Base-by-base conservation (phyloP, 2,797 vertebrate species). In the Phoeniculus purpureus region DNA sequence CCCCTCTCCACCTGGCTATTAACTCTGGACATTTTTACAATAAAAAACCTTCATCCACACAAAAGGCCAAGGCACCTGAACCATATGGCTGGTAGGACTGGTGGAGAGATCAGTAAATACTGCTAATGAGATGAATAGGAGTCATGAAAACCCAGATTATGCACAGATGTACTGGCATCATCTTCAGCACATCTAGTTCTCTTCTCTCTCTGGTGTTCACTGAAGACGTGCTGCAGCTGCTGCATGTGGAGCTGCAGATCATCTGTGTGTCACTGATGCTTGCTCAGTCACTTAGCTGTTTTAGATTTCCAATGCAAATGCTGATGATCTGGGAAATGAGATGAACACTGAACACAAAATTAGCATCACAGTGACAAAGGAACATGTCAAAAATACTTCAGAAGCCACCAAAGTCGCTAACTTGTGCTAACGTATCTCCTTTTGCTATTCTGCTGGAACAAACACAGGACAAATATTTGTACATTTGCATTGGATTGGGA, bases 391-490 rank as follows among this genome's bases (percentile, higher is more conserved):
- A 67, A 95, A 60, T 79, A 70, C 52, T 91, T 93, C 90, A 85
- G 34, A 86, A 94, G 31, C 79, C 60, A 79, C 45, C 84, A 58
- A 91, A 75, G 64, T 60, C 94, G 60, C 29, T 89, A 68, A 81
- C 87, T 90, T 87, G 29, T 58, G 32, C 70, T 70, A 76, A 75
- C 15, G 15, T 56, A 75, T 12, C 64, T 77, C 68, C n/a, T 91
- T 79, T 91, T 85, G 29, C 18, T 82, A 87, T 66, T 85, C 68
- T 79, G 76, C 43, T 45, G 22, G 43, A 76, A 95, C 34, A 94
- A 87, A 88, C 31, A 76, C 3, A 85, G 23, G 43, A 84, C 75
- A 84, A 70, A 73, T 73, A 65, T 77, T 82, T 89, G 72, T 73
- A 82, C 85, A 23, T 82, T 91, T 12, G 26, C 70, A 88, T 81